Conservation (phyloP, 2,888 invertebrate species). For the Macrosiphum euphorbiae region DNA sequence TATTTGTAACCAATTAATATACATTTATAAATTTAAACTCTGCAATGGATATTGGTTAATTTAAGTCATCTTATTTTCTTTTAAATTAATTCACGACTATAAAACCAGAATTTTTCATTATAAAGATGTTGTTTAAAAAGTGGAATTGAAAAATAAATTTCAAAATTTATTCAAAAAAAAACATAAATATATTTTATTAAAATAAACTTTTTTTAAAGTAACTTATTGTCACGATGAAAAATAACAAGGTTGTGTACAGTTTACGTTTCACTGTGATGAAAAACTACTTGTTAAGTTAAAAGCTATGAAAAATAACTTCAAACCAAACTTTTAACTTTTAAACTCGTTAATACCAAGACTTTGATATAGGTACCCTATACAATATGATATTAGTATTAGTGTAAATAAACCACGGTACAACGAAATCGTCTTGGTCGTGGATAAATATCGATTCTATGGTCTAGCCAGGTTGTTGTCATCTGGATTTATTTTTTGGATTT, state of each 20-base stretch:
- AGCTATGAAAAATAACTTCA: not conserved
- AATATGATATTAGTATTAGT: not conserved
- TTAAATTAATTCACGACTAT: not conserved
- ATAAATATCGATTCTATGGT: not conserved
- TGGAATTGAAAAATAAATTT: not conserved
- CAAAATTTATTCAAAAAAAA: not conserved
- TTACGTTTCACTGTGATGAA: not conserved
- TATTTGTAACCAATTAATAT: not conserved
- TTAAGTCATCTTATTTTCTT: not conserved
- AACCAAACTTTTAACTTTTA: not conserved
- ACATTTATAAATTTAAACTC: not conserved
- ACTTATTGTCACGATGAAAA: not conserved
- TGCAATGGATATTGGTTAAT: not conserved
- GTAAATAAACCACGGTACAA: not conserved
- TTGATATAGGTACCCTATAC: not conserved
- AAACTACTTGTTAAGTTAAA: not conserved
- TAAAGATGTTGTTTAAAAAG: not conserved
- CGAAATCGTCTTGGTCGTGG: not conserved
- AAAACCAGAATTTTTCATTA: not conserved
- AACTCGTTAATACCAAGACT: not conserved
- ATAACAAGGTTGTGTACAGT: not conserved
- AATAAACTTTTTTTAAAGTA: not conserved
- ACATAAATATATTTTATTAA: not conserved
- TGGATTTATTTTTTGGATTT: not conserved
- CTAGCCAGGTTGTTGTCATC: not conserved